These are phyloP conservation scores for Aeoliscus strigatus DNA, from an alignment of 2,797 vertebrate species.

Conservation along the genomic window DNA sequence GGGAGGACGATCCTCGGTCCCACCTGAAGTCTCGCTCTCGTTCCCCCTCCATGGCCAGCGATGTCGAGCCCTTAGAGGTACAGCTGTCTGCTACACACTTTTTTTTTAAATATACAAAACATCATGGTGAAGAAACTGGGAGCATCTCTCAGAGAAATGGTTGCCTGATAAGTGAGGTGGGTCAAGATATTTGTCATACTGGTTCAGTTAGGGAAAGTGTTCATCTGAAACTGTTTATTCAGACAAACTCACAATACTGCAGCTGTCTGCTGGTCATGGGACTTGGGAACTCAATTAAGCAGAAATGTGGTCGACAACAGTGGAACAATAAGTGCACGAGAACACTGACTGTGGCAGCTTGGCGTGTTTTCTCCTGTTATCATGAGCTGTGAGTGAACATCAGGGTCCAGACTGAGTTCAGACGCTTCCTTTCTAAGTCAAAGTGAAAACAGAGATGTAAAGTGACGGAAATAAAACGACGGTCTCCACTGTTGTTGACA, in stretches of 20 bases:
- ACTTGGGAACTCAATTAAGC: conserved; percentile 20
- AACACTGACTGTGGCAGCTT: conserved; percentile 1
- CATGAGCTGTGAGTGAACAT: conserved; percentile 3
- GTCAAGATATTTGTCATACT: conserved; percentile 1
- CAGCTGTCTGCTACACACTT: too few species aligned
- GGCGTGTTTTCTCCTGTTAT: too few species aligned
- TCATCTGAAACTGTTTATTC: too few species aligned
- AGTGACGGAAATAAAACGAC: too few species aligned
- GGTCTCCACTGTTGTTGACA: too few species aligned
- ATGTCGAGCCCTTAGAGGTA: conserved; percentile 86
- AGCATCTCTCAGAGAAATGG: neutral
- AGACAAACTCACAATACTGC: conserved; percentile 8
- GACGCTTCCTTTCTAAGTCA: too few species aligned
- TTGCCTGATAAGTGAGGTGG: conserved; percentile 6
- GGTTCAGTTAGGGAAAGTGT: conserved; percentile 5
- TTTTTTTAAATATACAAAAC: too few species aligned
- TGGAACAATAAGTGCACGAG: neutral
- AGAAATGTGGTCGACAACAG: conserved; percentile 11
- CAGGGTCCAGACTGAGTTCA: neutral
- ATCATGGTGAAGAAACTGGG: neutral
- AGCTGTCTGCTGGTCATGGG: conserved; percentile 8
- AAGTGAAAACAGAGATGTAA: too few species aligned
- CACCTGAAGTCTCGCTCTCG: conserved; percentile 83
- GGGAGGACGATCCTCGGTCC: conserved; percentile 83
- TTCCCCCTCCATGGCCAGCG: conserved; percentile 87